Evolutionary conservation across 2,797 vertebrate genomes (phyloP).

Genomic region (Pogoniulus pusillus): DNA sequence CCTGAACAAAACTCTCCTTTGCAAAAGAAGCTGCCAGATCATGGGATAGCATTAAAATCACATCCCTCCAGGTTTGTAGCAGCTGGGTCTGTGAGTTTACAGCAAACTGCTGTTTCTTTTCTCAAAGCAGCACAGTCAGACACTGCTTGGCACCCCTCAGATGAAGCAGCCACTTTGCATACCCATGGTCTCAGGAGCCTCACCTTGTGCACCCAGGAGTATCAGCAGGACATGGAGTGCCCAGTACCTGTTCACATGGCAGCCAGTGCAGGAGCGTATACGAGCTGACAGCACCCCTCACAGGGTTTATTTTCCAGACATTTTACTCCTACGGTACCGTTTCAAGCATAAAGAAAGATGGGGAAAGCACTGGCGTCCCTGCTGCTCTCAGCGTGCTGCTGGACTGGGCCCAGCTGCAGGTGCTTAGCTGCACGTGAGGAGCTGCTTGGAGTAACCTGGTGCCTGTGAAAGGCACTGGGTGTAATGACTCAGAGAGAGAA

Average conservation of each 20-base stretch:
- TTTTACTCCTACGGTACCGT: neutral
- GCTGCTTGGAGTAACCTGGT: neutral
- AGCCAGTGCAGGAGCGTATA: neutral
- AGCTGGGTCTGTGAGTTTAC: neutral
- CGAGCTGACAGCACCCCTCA: neutral
- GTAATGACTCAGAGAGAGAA: neutral
- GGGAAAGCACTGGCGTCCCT: neutral
- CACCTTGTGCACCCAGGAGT: neutral
- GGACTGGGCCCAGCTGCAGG: too few relatives aligned
- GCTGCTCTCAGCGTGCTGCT: too few relatives aligned
- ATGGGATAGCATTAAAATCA: fast-evolving
- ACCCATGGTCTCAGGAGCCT: fast-evolving
- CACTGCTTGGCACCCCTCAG: fast-evolving
- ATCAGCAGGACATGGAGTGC: neutral
- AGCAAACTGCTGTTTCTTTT: neutral
- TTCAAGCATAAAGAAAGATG: neutral
- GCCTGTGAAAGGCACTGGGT: neutral
- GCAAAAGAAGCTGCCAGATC: neutral
- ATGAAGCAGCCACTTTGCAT: fast-evolving
- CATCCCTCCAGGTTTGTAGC: neutral
- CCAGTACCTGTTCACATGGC: fast-evolving
- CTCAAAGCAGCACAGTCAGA: neutral
- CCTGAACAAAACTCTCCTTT: neutral
- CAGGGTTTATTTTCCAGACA: neutral
- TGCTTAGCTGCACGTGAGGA: too few relatives aligned